Conservation (phyloP, 2,888 invertebrate species). For the Andrena minutula region DNA sequence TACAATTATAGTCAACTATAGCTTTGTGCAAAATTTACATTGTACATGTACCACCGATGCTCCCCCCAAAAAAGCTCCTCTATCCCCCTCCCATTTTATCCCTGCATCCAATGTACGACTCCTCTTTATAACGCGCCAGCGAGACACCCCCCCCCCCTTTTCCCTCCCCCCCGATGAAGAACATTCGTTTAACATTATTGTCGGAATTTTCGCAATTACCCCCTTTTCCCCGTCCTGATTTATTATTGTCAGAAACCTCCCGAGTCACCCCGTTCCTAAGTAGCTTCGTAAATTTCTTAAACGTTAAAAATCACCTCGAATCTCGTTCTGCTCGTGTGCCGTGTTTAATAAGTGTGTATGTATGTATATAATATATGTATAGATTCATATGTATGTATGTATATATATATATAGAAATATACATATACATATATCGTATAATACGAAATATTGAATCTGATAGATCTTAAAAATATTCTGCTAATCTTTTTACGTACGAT, state of each 20-base stretch:
- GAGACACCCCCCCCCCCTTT: background rate
- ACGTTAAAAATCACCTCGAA: conserved; percentile 61
- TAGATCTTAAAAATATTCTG: conserved; percentile 83
- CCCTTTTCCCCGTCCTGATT: conserved; percentile 37
- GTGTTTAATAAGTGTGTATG: conserved; percentile 64
- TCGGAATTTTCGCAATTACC: conserved; percentile 52
- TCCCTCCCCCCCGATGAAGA: conserved; percentile 22
- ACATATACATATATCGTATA: conserved; percentile 68
- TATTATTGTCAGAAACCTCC: conserved; percentile 67
- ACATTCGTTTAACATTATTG: conserved; percentile 57
- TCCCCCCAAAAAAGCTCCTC: conserved; percentile 10
- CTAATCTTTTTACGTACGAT: conserved; percentile 77
- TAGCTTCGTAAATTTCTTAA: conserved; percentile 53
- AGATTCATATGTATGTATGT: conserved; percentile 63
- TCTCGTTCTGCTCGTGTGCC: conserved; percentile 58
- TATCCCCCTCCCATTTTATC: background rate
- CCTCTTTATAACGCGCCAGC: background rate
- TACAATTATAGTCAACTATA: conserved; percentile 78
- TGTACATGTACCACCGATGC: conserved; percentile 69
- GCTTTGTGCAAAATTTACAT: conserved; percentile 84
- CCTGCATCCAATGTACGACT: conserved; percentile 11
- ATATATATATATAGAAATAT: conserved; percentile 68
- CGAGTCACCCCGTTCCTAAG: conserved; percentile 25
- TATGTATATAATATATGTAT: conserved; percentile 65
- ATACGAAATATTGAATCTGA: conserved; percentile 83